Evolutionary conservation across 2,888 invertebrate genomes (phyloP), one percentile per base, ranked within the genome.

Genomic region (Drosophila picticornis): DNA sequence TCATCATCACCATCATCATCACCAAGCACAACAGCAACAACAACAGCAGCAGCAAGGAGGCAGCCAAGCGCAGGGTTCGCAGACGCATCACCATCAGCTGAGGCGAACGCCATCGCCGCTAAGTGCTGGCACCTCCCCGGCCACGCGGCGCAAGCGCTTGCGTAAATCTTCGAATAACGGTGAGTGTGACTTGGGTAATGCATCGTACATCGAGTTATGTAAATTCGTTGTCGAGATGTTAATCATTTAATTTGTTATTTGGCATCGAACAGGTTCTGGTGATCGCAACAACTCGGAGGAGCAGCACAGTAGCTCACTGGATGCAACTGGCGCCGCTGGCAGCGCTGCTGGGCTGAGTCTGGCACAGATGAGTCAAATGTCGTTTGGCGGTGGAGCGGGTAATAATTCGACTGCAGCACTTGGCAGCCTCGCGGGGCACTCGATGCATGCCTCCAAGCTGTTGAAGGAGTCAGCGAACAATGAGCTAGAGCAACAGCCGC

Each of bases 141-240:
- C 96, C 4, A 95, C 96, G 16, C 56, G 94, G 93, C 89, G 94
- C 94, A 75, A 93, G 94, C 90, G 96, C 72, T 93, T 96, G 89
- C 93, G 96, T 81, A 96, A 96, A 92, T 94, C 95, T 27, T 96
- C 96, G 11, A 95, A 93, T 81, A 93, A 95, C 65, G 96, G 96
- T 75, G 80, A 79, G 81, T 81, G 75, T 46, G 84, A 90, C 27
- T 59, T 87, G 84, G 87, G 87, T 87, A 87, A 83, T 73, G 80
- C 62, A 88, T 87, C 87, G 89, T 82, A 58, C 46, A 32, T 48
- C 6, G 19, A 58, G 13, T 29, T 10, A 10, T 38, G 27, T 36
- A 46, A 46, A 25, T 31, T 2, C 10, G 29, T 31, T 16, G 13
- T n/a, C 13, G 22, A n/a, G 32, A 5, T 34, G 1, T 40, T 22